Evolutionary conservation across 2,888 invertebrate genomes (phyloP).

Genomic region (Danaus chrysippus): DNA sequence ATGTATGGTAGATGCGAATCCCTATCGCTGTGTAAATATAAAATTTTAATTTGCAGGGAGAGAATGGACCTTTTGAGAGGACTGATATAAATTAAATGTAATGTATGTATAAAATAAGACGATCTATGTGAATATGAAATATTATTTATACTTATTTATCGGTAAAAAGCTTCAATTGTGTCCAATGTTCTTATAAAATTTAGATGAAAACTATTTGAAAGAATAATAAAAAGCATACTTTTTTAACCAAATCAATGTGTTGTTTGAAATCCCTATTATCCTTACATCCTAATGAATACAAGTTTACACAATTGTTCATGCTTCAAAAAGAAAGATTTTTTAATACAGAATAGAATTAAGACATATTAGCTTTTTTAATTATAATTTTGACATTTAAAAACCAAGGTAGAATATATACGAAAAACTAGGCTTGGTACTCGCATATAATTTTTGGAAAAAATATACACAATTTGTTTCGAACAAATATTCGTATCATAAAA

Average conservation of each 20-base stretch:
- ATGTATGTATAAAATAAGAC: conserved; percentile 78
- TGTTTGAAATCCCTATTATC: conserved; percentile 41
- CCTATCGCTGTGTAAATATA: conserved; percentile 79
- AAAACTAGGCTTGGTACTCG: too few species aligned
- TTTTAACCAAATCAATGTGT: conserved; percentile 74
- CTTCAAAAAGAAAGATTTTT: too few species aligned
- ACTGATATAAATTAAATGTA: conserved; percentile 79
- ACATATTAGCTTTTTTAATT: too few species aligned
- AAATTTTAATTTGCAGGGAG: conserved; percentile 78
- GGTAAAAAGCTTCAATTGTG: conserved; percentile 79
- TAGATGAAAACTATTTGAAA: conserved; percentile 80
- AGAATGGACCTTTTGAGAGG: conserved; percentile 79
- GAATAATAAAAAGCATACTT: conserved; percentile 79
- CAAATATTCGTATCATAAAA: too few species aligned
- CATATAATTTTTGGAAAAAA: too few species aligned
- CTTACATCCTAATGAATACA: neutral
- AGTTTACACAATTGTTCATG: too few species aligned
- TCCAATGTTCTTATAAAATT: conserved; percentile 80
- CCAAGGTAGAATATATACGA: too few species aligned
- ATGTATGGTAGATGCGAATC: conserved; percentile 77
- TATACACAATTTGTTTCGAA: too few species aligned
- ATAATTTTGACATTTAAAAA: too few species aligned
- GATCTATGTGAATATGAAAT: conserved; percentile 78
- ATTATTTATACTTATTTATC: conserved; percentile 79
- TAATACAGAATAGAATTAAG: too few species aligned